Base-by-base conservation (phyloP, 2,888 invertebrate species). In the Bombylius major region DNA sequence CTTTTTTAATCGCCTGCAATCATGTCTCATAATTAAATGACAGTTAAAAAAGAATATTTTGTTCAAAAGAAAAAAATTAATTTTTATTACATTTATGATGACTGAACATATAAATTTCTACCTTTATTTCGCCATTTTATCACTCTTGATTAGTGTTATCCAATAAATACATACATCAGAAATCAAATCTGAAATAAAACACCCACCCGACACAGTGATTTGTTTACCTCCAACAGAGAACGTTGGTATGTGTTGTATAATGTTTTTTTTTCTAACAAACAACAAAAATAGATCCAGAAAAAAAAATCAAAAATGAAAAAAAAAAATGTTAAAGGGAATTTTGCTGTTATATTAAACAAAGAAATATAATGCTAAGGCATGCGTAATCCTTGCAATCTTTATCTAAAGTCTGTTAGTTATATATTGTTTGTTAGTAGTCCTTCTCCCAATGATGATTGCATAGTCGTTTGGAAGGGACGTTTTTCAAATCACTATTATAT, bases 361-460 rank as follows among this genome's bases (percentile, higher is more conserved):
- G 51, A 50, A 50, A 55, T 46, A 58, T 59, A 61, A 62, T 62
- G 61, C 62, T 59, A 62, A 62, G 61, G 62, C 62, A 62, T 62
- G 62, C 62, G 62, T 62, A 62, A 62, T 62, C 62, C 61, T 60
- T 60, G 49, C 56, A 48, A 47, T 52, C 52, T 51, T 56, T 49
- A 48, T 56, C 52, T 46, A 9, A 9, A 34, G 11, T 12, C 13
- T 49, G 8, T 12, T 45, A 32, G 31, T 36, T 54, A 12, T 8
- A 5, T 36, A 36, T 36, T 36, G 34, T 36, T 8, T 4, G 9
- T 36, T 8, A 8, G 36, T 36, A 36, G 36, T 36, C 36, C 36
- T 36, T 36, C 36, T 36, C 36, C 36, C 36, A 42, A 31, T 48
- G 13, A 32, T 46, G 47, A 8, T 49, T 36, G 32, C 45, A 44